Base-by-base conservation (phyloP, 2,888 invertebrate genomes). In the Conops quadrifasciatus region DNA sequence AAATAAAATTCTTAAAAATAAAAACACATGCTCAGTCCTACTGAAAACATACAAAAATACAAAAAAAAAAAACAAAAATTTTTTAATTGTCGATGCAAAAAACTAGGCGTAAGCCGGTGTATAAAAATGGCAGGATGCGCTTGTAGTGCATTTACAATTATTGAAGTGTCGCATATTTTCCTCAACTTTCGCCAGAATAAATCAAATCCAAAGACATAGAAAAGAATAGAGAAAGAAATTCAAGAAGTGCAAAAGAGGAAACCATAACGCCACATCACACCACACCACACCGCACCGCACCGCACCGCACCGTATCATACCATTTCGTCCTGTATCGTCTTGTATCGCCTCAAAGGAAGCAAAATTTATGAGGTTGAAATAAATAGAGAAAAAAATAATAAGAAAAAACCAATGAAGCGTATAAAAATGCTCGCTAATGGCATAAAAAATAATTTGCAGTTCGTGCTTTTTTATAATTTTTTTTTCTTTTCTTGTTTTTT, bases 401-500 rank as follows among this genome's bases (percentile, higher is more conserved):
- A 15, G 24, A 7, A 21, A 56, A 21, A 56, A 26, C 24, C 11
- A 9, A 2, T 26, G 24, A 21, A 21, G 56, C 56, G 5, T 9
- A 28, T 28, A 30, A 28, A n/a, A 30, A n/a, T 30, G n/a, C 36
- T 60, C n/a, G 13, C 60, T 60, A 60, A 36, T 36, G 36, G 36
- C 60, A 64, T 28, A 36, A 26, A 64, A 64, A 62, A 67, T 67
- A 71, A 71, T 71, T 67, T 67, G 59, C 63, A 67, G 53, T 63
- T 67, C 67, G 71, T 67, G 67, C 71, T 62, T 71, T 71, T 71
- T 24, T 53, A 36, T 63, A 43, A 59, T 49, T 65, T 65, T 65
- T 71, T 21, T 45, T 47, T 30, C 9, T 36, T 36, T 36, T 36
- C 9, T 36, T 36, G 4, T 36, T 36, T 36, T 36, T 36, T 36